These are phyloP conservation scores for Nesometra sesokonis DNA, from an alignment of 35 echinoderm and acorn worm genomes.

Conservation along the genomic window DNA sequence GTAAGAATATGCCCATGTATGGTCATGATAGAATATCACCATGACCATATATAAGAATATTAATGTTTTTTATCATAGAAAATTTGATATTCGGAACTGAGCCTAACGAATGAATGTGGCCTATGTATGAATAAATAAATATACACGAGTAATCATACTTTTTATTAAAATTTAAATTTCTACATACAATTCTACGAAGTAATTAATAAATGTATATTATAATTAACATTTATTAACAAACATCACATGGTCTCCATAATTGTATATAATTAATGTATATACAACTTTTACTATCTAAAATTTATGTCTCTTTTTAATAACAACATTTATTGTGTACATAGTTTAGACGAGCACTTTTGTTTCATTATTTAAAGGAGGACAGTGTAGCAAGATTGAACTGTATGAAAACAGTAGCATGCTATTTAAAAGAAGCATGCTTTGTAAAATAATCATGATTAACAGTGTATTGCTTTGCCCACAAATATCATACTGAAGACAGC, in stretches of 20 bases:
- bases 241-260: not conserved
- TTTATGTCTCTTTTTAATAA: not conserved
- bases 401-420: too few relatives aligned
- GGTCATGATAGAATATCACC: too few relatives aligned
- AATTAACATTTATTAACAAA: not conserved
- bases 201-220: not conserved
- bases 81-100: too few relatives aligned
- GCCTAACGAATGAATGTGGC: not conserved
- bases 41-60: too few relatives aligned
- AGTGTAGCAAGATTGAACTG: too few relatives aligned
- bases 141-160: not conserved
- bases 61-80: too few relatives aligned
- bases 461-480: too few relatives aligned
- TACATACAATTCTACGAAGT: not conserved
- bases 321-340: not conserved
- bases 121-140: not conserved
- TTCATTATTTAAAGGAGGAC: too few relatives aligned
- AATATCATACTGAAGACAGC: too few relatives aligned
- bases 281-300: not conserved
- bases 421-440: too few relatives aligned
- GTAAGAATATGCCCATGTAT: too few relatives aligned
- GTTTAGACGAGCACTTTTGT: not conserved
- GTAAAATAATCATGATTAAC: too few relatives aligned
- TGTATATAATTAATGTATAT: not conserved
- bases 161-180: not conserved